These are phyloP conservation scores for human DNA, from an alignment of 2,113 vertebrate species.

Conservation along the genomic window DNA sequence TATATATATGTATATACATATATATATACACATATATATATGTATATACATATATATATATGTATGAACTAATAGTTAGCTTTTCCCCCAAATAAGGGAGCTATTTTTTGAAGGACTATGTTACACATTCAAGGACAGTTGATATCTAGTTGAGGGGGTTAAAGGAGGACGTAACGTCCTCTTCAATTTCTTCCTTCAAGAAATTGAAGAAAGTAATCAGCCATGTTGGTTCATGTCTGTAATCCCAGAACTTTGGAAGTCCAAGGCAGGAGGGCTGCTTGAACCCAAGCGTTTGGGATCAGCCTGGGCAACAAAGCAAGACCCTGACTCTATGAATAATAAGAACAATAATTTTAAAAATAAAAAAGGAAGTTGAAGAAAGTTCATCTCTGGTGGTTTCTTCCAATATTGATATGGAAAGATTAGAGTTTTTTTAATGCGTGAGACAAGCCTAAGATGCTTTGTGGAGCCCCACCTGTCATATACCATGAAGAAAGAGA, in stretches of 20 bases:
- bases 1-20: not conserved
- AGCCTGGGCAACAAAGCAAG: too few relatives aligned
- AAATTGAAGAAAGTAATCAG: not conserved
- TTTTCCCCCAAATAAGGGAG: not conserved
- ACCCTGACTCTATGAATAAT: too few relatives aligned
- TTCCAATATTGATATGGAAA: not conserved
- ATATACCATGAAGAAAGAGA: not conserved
- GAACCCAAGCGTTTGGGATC: too few relatives aligned
- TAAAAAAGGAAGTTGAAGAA: not conserved
- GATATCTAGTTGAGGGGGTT: not conserved
- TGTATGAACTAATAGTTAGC: not conserved
- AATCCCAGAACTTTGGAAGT: too few relatives aligned
- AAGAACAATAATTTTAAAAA: too few relatives aligned
- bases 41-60: too few relatives aligned
- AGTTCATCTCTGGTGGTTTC: not conserved
- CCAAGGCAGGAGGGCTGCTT: too few relatives aligned
- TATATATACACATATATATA: not conserved
- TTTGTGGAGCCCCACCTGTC: not conserved
- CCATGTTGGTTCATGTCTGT: too few relatives aligned
- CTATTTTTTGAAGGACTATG: not conserved
- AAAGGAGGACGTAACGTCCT: not conserved
- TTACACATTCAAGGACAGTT: not conserved
- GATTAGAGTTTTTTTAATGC: not conserved
- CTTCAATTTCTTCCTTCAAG: not conserved
- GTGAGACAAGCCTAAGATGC: not conserved